Percentiles rank a stretch among this genome's conserved stretches.
Conservation (phyloP, 2,797 vertebrate genomes). For the Martes flavigula region DNA sequence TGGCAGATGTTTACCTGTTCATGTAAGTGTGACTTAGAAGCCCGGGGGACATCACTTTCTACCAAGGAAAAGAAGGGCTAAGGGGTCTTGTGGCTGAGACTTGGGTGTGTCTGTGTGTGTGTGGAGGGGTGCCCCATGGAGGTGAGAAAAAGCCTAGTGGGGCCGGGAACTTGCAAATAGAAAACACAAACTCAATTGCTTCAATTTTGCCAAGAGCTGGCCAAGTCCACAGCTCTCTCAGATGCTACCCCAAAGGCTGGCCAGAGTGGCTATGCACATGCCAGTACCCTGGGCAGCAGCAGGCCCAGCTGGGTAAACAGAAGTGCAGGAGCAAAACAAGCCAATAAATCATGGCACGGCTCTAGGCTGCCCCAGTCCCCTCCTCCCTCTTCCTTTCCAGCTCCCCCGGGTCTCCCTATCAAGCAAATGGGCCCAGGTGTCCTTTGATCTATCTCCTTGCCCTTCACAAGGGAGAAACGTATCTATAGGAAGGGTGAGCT, state of each 20-base stretch:
- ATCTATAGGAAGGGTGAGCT: slow-evolving; percentile 67
- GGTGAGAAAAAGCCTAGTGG: background rate
- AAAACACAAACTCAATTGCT: slow-evolving; percentile 41
- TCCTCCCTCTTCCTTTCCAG: slow-evolving; percentile 67
- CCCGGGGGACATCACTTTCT: background rate
- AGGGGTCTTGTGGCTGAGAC: background rate
- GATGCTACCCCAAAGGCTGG: slow-evolving; percentile 50
- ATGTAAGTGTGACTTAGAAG: slow-evolving; percentile 9
- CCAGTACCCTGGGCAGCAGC: slow-evolving; percentile 61
- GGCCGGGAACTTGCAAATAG: slow-evolving; percentile 11
- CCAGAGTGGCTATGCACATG: slow-evolving; percentile 45
- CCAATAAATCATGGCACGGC: slow-evolving; percentile 72
- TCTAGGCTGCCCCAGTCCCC: slow-evolving; percentile 26
- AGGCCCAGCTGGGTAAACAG: slow-evolving; percentile 78
- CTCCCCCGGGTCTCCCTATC: slow-evolving; percentile 60
- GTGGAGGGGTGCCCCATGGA: background rate
- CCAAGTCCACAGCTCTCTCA: slow-evolving; percentile 19
- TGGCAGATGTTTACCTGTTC: slow-evolving; percentile 36
- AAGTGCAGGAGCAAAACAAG: slow-evolving; percentile 73
- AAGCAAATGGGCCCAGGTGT: slow-evolving; percentile 69
- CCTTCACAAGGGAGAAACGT: slow-evolving; percentile 46
- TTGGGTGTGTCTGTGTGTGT: background rate
- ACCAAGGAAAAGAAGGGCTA: slow-evolving; percentile 15
- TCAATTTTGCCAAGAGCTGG: slow-evolving; percentile 41
- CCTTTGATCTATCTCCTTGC: slow-evolving; percentile 69